Evolutionary conservation across 2,888 invertebrate genomes (phyloP).

Genomic region (Erebia epiphron): DNA sequence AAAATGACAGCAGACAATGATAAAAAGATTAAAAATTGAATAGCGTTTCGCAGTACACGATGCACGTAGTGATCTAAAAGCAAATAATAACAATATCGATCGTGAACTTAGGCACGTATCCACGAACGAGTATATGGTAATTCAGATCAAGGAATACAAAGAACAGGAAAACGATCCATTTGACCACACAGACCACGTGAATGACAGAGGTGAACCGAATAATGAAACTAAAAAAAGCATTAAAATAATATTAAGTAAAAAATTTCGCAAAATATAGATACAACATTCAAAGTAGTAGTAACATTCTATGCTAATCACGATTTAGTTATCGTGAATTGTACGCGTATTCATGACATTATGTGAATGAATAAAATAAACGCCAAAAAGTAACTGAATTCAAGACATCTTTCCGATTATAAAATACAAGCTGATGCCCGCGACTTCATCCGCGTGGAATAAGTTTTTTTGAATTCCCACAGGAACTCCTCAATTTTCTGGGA

Average conservation of each 20-base stretch:
- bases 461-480: too few species aligned
- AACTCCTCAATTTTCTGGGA: too few species aligned
- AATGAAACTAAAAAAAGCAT: neutral
- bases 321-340: too few species aligned
- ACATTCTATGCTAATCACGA: too few species aligned
- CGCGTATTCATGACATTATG: too few species aligned
- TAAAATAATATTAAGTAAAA: too few species aligned
- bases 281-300: neutral
- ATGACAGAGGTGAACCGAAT: slow-evolving; percentile 12
- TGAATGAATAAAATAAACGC: too few species aligned
- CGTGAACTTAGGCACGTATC: slow-evolving; percentile 61
- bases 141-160: slow-evolving; percentile 56
- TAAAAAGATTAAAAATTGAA: slow-evolving; percentile 32
- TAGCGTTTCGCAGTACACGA: slow-evolving; percentile 45
- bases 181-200: slow-evolving; percentile 49
- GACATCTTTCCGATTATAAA: too few species aligned
- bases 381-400: too few species aligned
- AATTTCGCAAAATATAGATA: neutral
- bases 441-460: too few species aligned
- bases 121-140: slow-evolving; percentile 52
- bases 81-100: slow-evolving; percentile 60
- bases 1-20: slow-evolving; percentile 25
- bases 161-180: slow-evolving; percentile 66
- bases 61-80: slow-evolving; percentile 57
- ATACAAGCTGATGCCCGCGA: too few species aligned